Base-by-base conservation (phyloP, 2,113 vertebrate species). In the Phoxinus phoxinus region DNA sequence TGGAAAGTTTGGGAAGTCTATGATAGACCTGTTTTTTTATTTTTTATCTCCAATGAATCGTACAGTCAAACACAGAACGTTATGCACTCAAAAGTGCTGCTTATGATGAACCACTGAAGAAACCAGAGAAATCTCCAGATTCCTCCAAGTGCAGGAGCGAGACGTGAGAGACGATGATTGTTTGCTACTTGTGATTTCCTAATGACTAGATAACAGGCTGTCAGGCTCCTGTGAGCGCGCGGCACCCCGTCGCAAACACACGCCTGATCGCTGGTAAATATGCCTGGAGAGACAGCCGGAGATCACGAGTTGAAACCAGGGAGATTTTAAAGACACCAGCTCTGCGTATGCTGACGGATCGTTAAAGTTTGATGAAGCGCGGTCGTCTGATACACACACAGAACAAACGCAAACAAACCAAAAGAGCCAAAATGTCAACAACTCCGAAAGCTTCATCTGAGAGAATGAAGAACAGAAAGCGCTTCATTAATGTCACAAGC, bases 131-230 rank as follows among this genome's bases (percentile, higher is more conserved):
- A n/a, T 9, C 56, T n/a, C 56, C 23, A 27, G 25, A 30, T 30
- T 13, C 13, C n/a, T 27, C 59, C 25, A n/a, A 61, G n/a, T 12
- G 67, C 67, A 71, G 19, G 67, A 71, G 63, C 6, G 27, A 67
- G 63, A 27, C 59, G 11, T 3, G 25, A 30, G 61, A 65, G 69
- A 71, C 10, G 67, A 41, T 81, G 79, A 25, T 27, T 82, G 63
- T 71, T 69, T 67, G 7, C 30, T 67, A 23, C 46, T 71, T 35
- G 25, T 72, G 48, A 35, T 53, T n/a, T 53, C 53, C 59, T 72
- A 83, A 83, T 83, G 81, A 83, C 10, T 72, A 37, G 81, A 83
- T 51, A 27, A 53, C 27, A n/a, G 65, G 27, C 56, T 83, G 81
- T 72, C 81, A 72, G 11, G 41, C 32, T 71, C 27, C 65, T 35